Conservation (phyloP, 2,797 vertebrate genomes). For the Odontamblyopus lacepedii region DNA sequence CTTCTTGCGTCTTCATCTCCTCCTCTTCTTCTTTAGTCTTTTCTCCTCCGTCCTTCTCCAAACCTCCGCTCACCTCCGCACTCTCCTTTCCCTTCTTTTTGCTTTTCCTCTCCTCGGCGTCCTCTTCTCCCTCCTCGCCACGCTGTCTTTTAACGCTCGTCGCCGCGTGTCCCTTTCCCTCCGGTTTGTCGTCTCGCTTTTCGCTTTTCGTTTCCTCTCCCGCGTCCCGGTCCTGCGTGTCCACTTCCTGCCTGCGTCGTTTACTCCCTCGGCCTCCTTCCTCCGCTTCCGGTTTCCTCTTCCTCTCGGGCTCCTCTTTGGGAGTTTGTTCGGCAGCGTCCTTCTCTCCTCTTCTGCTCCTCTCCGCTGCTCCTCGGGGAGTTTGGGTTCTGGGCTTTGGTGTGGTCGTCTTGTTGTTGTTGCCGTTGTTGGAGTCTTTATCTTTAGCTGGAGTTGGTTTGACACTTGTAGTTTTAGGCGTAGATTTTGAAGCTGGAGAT, state of each 20-base stretch:
- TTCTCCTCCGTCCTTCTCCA: neutral
- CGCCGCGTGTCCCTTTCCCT: neutral
- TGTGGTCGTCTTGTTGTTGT: neutral
- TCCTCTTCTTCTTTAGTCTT: neutral
- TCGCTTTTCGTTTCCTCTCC: neutral
- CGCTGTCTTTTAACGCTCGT: too few relatives aligned
- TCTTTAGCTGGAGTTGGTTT: slow-evolving; percentile 8
- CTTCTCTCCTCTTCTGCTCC: neutral
- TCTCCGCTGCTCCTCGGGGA: neutral
- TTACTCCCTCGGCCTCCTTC: neutral
- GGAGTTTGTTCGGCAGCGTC: neutral
- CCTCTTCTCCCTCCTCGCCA: neutral
- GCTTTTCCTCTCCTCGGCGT: neutral
- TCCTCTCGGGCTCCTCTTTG: slow-evolving; percentile 11
- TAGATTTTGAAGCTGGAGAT: neutral
- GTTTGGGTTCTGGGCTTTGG: neutral
- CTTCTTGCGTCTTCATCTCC: neutral
- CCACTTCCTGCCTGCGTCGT: too few relatives aligned
- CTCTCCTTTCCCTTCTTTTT: neutral
- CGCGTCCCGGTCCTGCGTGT: neutral
- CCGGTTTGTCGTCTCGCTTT: neutral
- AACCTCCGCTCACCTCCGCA: neutral
- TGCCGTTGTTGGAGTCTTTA: neutral
- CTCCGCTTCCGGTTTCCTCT: neutral
- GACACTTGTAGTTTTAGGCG: slow-evolving; percentile 25